Conservation (phyloP, 2,888 invertebrate genomes). For the Alloscopus bannaensis region DNA sequence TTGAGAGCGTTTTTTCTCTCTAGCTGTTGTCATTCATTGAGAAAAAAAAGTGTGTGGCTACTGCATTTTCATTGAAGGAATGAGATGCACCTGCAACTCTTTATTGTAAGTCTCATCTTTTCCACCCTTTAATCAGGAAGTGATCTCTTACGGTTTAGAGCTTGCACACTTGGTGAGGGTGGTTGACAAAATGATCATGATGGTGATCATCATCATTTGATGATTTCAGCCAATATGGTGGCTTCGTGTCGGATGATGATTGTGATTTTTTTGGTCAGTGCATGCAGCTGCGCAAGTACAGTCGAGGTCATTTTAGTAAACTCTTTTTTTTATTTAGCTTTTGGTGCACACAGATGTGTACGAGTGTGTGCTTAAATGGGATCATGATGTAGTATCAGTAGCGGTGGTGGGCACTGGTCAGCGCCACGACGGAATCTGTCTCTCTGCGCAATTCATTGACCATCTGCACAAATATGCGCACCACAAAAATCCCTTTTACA, state of each 20-base stretch:
- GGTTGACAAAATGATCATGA: conserved; percentile 6
- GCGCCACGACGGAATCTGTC: too few species aligned
- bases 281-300: conserved; percentile 47
- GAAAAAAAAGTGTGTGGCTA: too few species aligned
- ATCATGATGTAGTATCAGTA: too few species aligned
- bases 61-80: too few species aligned
- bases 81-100: too few species aligned
- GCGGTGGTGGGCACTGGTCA: too few species aligned
- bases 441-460: conserved; percentile 28
- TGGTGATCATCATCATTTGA: conserved; percentile 14
- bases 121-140: conserved; percentile 9
- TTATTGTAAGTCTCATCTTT: too few species aligned
- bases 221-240: conserved; percentile 17
- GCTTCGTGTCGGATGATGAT: conserved; percentile 12
- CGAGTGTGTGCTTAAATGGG: conserved; percentile 2
- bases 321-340: neutral
- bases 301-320: conserved; percentile 50
- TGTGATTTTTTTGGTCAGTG: conserved; percentile 38
- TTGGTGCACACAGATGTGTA: neutral
- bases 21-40: too few species aligned
- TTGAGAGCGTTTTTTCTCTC: too few species aligned
- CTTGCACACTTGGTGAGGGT: conserved; percentile 7
- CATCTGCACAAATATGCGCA: conserved; percentile 24
- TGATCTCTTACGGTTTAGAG: too few species aligned
- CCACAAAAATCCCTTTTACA: too few species aligned